phyloP scores from a whole-genome alignment of 2,888 invertebrate genomes.

The Drosophila pseudotakahashii region DNA sequence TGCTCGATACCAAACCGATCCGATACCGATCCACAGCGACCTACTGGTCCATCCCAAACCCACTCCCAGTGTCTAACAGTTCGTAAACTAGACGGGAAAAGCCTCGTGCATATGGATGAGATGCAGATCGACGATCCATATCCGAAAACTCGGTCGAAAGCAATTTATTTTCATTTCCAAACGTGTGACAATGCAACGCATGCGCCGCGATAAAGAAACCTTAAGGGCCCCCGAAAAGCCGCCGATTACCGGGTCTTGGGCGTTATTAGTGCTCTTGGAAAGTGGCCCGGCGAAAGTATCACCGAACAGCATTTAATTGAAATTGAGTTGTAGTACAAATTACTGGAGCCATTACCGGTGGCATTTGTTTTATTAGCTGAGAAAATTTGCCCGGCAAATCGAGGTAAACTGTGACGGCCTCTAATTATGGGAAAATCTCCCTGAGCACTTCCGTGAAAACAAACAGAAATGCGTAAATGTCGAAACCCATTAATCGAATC shows the following conservation, averaged over 20 bases:
- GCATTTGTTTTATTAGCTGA: slow-evolving; percentile 74
- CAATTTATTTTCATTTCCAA: slow-evolving; percentile 74
- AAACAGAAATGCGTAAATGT: slow-evolving; percentile 68
- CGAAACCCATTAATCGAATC: slow-evolving; percentile 78
- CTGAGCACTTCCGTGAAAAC: slow-evolving; percentile 62
- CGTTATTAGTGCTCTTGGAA: slow-evolving; percentile 69
- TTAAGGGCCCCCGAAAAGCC: slow-evolving; percentile 8
- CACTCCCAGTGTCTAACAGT: slow-evolving; percentile 67
- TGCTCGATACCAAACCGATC: slow-evolving; percentile 54
- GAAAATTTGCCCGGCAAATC: slow-evolving; percentile 69
- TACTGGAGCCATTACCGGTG: slow-evolving; percentile 70
- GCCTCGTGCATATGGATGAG: slow-evolving; percentile 69
- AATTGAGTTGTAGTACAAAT: slow-evolving; percentile 67
- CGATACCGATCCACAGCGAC: slow-evolving; percentile 55
- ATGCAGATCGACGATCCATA: slow-evolving; percentile 29
- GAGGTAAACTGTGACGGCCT: slow-evolving; percentile 51
- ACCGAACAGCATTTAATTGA: slow-evolving; percentile 64
- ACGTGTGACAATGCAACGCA: slow-evolving; percentile 79
- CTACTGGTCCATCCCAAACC: slow-evolving; percentile 37
- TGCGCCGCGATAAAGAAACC: slow-evolving; percentile 62
- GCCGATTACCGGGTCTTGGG: slow-evolving; percentile 31
- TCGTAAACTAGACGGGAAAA: slow-evolving; percentile 75
- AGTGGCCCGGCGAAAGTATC: slow-evolving; percentile 71
- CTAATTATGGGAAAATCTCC: slow-evolving; percentile 79
- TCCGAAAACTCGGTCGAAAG: slow-evolving; percentile 50